Evolutionary conservation across 2,113 vertebrate genomes (phyloP).

Genomic region (Aplodontia rufa): DNA sequence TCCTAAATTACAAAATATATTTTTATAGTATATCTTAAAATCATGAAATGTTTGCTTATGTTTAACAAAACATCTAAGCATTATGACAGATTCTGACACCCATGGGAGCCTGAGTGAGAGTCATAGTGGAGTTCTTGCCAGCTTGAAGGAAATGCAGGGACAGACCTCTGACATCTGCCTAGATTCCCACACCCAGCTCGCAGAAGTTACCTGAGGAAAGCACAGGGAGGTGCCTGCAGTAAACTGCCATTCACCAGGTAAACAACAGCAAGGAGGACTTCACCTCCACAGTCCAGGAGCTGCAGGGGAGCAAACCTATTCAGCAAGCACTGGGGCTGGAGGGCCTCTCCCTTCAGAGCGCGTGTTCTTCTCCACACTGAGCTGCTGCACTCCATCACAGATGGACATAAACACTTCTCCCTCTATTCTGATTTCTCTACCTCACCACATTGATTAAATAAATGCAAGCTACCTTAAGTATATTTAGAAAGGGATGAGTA

Average conservation of each 20-base stretch:
- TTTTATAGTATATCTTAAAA: conserved; percentile 42
- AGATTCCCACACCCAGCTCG: neutral
- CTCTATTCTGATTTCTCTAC: neutral
- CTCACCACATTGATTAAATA: neutral
- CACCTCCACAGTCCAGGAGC: neutral
- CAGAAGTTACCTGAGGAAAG: neutral
- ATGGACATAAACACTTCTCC: neutral
- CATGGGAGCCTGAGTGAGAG: neutral
- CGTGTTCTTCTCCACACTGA: neutral
- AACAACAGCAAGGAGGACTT: neutral
- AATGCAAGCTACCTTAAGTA: neutral
- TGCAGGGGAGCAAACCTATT: neutral
- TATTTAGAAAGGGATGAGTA: neutral
- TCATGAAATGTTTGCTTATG: neutral
- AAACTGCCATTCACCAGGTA: neutral
- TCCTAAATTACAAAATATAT: conserved; percentile 50
- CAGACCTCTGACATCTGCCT: conserved; percentile 48
- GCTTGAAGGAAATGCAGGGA: neutral
- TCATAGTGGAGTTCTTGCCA: neutral
- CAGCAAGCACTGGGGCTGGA: neutral
- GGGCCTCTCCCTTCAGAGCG: neutral
- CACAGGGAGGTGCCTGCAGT: neutral
- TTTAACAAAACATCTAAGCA: neutral
- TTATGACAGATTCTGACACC: neutral
- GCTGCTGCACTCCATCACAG: neutral